Evolutionary conservation across 2,113 vertebrate genomes (phyloP), one percentile per base, ranked within the genome.

Genomic region (Scomber colias): DNA sequence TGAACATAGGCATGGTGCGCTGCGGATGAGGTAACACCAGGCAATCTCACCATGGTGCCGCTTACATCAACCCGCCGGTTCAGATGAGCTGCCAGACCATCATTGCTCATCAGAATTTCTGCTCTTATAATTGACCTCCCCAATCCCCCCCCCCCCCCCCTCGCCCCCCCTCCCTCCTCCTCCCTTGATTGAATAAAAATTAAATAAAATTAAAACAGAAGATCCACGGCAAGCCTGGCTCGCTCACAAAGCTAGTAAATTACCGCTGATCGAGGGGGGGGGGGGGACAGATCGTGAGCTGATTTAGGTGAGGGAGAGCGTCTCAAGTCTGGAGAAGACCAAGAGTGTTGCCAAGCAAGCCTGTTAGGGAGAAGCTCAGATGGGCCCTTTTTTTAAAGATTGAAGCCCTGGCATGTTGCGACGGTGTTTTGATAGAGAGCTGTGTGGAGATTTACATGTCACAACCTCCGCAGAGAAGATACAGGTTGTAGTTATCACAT

Each of bases 1-100:
- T 69, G 68, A 85, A 71, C 55, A 45, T 15, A 24, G 76, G 84
- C 83, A 56, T 50, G 74, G 68, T 30, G 80, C 61, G 45, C 54
- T 6, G 75, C 10, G 74, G 86, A 90, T 93, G 92, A 92, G 88
- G 92, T 89, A 93, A 93, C 85, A 69, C 68, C 82, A 27, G 87
- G 91, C 76, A 93, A 93, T 88, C 85, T 64, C 83, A 54, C 50
- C 65, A 72, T 57, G 79, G 79, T 49, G 84, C 87, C 72, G 79
- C 89, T 91, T 88, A 87, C 90, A 88, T 92, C 89, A 92, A 87
- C 82, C 77, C 56, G 1, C 59, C 24, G 35, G 83, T 79, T 88
- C 82, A 81, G 86, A 89, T 21, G 76, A 86, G 64, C 85, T 80
- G 76, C 83, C 88, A 89, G 83, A 56, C 84, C 75, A 55, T 73